phyloP scores from a whole-genome alignment of 92 coral and sea anemone species.

The Palythoa grandis region DNA sequence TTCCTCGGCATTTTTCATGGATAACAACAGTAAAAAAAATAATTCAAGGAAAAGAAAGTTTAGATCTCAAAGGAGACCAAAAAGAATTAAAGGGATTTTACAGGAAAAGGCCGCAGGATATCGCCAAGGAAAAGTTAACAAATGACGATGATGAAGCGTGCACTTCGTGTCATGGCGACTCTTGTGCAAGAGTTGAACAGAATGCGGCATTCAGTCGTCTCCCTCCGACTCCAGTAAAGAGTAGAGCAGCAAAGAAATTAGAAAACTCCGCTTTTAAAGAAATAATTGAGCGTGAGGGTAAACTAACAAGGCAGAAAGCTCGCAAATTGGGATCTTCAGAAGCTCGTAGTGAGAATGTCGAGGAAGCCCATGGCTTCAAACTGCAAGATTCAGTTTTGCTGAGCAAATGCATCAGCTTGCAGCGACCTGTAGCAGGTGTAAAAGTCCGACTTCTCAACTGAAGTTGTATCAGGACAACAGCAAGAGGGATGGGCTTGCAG shows the following conservation, averaged over 20 bases:
- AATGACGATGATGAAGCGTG: background rate
- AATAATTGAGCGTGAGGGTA: conserved; percentile 9
- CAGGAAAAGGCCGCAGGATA: conserved; percentile 33
- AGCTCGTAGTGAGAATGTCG: background rate
- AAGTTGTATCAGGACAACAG: conserved; percentile 21
- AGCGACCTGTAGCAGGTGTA: conserved; percentile 34
- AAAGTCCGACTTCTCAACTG: conserved; percentile 8
- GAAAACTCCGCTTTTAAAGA: conserved; percentile 31
- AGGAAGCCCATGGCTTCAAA: conserved; percentile 33
- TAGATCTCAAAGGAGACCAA: conserved; percentile 36
- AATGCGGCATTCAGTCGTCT: conserved; percentile 4
- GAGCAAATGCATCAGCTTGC: conserved; percentile 30
- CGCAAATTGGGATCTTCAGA: background rate
- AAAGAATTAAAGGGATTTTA: conserved; percentile 45
- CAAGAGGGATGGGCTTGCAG: conserved; percentile 22
- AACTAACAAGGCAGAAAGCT: conserved; percentile 15
- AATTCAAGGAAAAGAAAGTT: conserved; percentile 42
- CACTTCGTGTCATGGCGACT: conserved; percentile 21
- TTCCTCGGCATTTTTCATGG: conserved; percentile 6
- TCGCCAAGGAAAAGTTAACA: conserved; percentile 5
- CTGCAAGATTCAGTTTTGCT: conserved; percentile 19
- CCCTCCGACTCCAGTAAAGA: conserved; percentile 21
- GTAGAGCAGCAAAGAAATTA: conserved; percentile 10
- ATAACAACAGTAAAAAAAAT: background rate
- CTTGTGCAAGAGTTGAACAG: conserved; percentile 12